Percentiles rank a stretch among this genome's conserved stretches.
Conservation (phyloP, 2,888 invertebrate genomes). For the Agrochola litura region DNA sequence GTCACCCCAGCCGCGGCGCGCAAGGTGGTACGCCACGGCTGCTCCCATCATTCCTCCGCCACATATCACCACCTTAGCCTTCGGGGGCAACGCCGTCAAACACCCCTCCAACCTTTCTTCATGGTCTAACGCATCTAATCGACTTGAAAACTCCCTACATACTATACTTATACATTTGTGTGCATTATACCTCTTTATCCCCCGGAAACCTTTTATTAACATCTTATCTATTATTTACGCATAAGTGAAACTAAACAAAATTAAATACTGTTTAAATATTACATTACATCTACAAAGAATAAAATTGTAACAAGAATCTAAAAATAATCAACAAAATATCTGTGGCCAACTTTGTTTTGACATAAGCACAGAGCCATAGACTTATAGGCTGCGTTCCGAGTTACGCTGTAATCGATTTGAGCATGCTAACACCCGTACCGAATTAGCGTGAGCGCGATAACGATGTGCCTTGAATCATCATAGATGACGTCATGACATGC, state of each 20-base stretch:
- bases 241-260: conserved; percentile 25
- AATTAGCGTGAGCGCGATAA: no score
- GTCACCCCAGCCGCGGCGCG: conserved; percentile 95
- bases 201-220: conserved; percentile 71
- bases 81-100: conserved; percentile 79
- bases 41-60: conserved; percentile 98
- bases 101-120: conserved; percentile 81
- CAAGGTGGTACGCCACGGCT: conserved; percentile 97
- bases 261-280: conserved; percentile 22
- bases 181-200: conserved; percentile 48
- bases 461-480: no score
- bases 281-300: conserved; percentile 48
- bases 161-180: conserved; percentile 61
- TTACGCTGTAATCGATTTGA: no score
- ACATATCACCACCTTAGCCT: conserved; percentile 95
- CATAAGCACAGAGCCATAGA: conserved; percentile 9
- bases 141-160: conserved; percentile 72
- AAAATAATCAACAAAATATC: conserved; percentile 56
- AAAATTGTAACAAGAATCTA: conserved; percentile 47
- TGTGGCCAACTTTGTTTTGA: conserved; percentile 53
- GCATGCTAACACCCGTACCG: no score
- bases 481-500: no score
- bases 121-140: conserved; percentile 78
- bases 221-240: conserved; percentile 52
- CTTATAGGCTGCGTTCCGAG: no score